These are phyloP conservation scores for Melanotaenia boesemani DNA, from an alignment of 2,797 vertebrate genomes.

Conservation along the genomic window DNA sequence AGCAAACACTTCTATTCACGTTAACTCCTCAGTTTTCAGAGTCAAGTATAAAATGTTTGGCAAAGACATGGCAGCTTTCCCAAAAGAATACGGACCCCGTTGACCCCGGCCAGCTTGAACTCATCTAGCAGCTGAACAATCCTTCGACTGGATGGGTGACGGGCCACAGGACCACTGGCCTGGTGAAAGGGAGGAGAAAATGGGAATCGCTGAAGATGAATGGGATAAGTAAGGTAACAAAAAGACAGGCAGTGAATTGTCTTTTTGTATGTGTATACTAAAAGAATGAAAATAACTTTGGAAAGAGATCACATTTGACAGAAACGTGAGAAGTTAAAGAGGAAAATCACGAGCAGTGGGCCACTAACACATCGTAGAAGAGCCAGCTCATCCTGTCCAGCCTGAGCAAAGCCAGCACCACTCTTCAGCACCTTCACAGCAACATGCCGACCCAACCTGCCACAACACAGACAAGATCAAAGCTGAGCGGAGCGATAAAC, in stretches of 20 bases:
- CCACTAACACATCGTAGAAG: constrained; percentile 85
- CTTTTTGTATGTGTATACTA: not conserved
- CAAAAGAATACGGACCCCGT: constrained; percentile 88
- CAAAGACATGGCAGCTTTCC: constrained; percentile 7
- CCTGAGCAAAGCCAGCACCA: constrained; percentile 82
- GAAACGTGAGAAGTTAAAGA: not conserved
- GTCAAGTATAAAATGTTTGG: constrained; percentile 7
- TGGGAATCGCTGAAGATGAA: not conserved
- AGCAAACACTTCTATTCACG: not conserved
- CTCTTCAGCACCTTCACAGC: constrained; percentile 90
- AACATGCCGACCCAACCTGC: constrained; percentile 73
- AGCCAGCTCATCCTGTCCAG: constrained; percentile 85
- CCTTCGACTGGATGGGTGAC: constrained; percentile 76
- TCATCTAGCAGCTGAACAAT: constrained; percentile 86
- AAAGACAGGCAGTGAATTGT: not conserved
- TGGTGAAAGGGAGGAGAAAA: constrained; percentile 51
- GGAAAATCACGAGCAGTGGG: not conserved
- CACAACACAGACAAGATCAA: constrained; percentile 50
- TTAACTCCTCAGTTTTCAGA: not conserved
- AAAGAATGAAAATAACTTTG: not conserved
- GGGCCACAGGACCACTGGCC: constrained; percentile 81
- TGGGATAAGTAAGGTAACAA: not conserved
- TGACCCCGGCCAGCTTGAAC: constrained; percentile 88
- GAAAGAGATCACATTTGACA: not conserved
- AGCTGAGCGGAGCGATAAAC: not conserved